Conservation (phyloP, 2,113 vertebrate genomes). For the Sceloporus undulatus region DNA sequence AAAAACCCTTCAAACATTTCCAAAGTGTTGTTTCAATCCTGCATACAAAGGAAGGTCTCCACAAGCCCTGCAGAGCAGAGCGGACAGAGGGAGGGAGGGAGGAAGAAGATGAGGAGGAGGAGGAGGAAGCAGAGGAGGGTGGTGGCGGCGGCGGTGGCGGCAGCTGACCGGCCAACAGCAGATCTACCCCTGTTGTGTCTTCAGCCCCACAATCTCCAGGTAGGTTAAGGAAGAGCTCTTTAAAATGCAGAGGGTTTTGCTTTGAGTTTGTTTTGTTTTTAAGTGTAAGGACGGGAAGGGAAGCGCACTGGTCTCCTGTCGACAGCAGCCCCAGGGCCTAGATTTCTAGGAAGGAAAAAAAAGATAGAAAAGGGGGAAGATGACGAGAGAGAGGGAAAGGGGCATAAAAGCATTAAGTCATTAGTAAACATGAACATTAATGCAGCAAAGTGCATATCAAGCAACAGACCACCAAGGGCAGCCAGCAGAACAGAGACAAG, state of each 20-base stretch:
- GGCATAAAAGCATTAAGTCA: slow-evolving; percentile 79
- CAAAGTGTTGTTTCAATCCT: slow-evolving; percentile 37
- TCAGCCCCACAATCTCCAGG: slow-evolving; percentile 73
- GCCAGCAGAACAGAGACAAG: slow-evolving; percentile 37
- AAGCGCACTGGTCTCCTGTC: slow-evolving; percentile 77
- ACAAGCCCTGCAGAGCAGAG: slow-evolving; percentile 74
- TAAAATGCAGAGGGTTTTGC: slow-evolving; percentile 77
- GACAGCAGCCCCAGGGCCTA: slow-evolving; percentile 82
- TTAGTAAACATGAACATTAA: slow-evolving; percentile 82
- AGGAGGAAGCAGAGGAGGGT: slow-evolving; percentile 54
- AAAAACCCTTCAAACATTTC: background rate
- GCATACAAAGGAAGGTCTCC: slow-evolving; percentile 73
- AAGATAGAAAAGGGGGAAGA: slow-evolving; percentile 65
- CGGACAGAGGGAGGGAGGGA: slow-evolving; percentile 40
- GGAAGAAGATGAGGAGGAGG: too few species aligned
- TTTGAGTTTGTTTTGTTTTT: background rate
- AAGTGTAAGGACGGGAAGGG: slow-evolving; percentile 79
- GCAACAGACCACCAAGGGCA: slow-evolving; percentile 41
- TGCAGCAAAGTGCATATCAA: slow-evolving; percentile 68
- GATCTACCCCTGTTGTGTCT: slow-evolving; percentile 77
- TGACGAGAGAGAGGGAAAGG: slow-evolving; percentile 68
- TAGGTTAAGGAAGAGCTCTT: slow-evolving; percentile 81
- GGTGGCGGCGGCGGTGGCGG: slow-evolving; percentile 72
- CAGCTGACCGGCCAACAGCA: slow-evolving; percentile 65
- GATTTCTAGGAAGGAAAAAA: slow-evolving; percentile 84